These are phyloP conservation scores for Notothenia coriiceps DNA, from an alignment of 2,113 vertebrate species.

Conservation along the genomic window DNA sequence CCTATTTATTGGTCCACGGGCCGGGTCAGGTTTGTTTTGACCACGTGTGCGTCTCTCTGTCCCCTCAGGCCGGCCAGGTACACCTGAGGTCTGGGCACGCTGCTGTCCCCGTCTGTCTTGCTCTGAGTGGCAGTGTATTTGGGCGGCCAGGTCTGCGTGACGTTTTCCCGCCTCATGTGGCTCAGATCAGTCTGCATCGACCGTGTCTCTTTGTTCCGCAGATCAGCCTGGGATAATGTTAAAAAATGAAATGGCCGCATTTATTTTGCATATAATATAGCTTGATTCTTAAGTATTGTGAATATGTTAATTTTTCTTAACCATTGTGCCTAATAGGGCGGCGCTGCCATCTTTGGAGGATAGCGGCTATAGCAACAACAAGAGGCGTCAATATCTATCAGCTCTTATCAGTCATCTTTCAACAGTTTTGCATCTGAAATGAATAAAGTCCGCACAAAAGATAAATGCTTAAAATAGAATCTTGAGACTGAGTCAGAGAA, in stretches of 20 bases:
- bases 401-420: too few species aligned
- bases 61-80: slow-evolving; percentile 90
- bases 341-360: too few species aligned
- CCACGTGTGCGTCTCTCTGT: slow-evolving; percentile 60
- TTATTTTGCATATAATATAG: too few species aligned
- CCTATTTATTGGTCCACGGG: slow-evolving; percentile 82
- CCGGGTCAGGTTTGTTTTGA: slow-evolving; percentile 89
- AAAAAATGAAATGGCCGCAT: not conserved
- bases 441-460: too few species aligned
- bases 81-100: slow-evolving; percentile 86
- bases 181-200: slow-evolving; percentile 91
- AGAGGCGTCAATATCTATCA: too few species aligned
- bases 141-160: slow-evolving; percentile 86
- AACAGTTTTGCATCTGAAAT: too few species aligned
- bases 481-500: too few species aligned
- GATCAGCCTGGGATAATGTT: slow-evolving; percentile 85
- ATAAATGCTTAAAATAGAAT: too few species aligned
- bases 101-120: slow-evolving; percentile 80
- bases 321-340: too few species aligned
- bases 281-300: not conserved
- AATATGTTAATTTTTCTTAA: too few species aligned
- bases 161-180: slow-evolving; percentile 90
- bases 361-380: too few species aligned
- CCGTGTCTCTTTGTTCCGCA: slow-evolving; percentile 87
- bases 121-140: slow-evolving; percentile 84